Evolutionary conservation across 2,113 vertebrate species (phyloP), one percentile per base, ranked within the genome.

Genomic region (Podarcis raffonei): DNA sequence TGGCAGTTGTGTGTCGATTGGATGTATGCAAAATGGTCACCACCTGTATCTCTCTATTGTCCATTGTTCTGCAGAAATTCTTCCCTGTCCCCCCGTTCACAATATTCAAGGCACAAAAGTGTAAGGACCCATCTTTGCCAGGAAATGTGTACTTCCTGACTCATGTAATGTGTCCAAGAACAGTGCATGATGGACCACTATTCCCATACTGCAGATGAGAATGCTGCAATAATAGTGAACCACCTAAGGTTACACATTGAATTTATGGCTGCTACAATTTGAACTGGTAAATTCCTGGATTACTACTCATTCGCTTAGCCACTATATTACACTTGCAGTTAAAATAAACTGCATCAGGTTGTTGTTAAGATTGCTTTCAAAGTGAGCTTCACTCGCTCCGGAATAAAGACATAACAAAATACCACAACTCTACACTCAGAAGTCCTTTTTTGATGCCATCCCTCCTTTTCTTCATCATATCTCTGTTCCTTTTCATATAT

Each of bases 351-450:
- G 65, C 7, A 35, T 69, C 48, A 37, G 35, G 3, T 20, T 37
- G 1, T 91, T 86, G 23, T 1, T 78, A 93, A 81, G 57, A 62
- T 18, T 12, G 85, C 66, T 8, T 6, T 85, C n/a, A 65, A 90
- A 85, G 75, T 76, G 90, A 18, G 22, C 77, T 90, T 77, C 37
- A 72, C 16, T 86, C 66, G 90, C 75, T 91, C 35, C 20, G 13
- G 25, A 48, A 83, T 93, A 81, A 83, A 93, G 57, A 11, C 82
- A 83, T 68, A 89, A 75, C 66, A 80, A 93, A 89, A 90, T 68
- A 20, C 4, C 88, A 2, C 75, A 71, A 74, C 1, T 12, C 80
- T 39, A 77, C 0, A 0, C 1, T 79, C n/a, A 20, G 27, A 84
- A 86, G 32, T 88, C 83, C 0, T 84, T 77, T 83, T 78, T 83